A percentile compares a stretch with the other conserved stretches of the same genome.
phyloP scores from a whole-genome alignment of 2,888 invertebrate species.

The Agyllia agylla region DNA sequence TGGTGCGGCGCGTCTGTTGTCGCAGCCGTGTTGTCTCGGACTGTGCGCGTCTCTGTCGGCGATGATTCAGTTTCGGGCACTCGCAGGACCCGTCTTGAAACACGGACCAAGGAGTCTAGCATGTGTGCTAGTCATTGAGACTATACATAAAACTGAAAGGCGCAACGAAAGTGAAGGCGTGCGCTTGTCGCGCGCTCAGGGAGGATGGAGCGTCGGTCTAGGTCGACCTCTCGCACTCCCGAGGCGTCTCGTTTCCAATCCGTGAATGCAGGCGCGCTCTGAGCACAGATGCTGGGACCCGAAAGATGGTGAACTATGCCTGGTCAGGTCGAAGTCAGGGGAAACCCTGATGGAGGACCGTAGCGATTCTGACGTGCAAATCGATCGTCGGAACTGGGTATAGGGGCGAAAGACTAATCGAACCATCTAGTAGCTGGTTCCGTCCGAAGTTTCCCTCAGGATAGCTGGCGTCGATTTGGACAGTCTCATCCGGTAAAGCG shows the following conservation, averaged over 20 bases:
- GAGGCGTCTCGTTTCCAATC: slow-evolving; percentile 89
- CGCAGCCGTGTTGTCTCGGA: slow-evolving; percentile 82
- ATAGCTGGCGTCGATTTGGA: slow-evolving; percentile 90
- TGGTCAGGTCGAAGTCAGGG: not conserved
- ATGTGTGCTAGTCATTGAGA: slow-evolving; percentile 94
- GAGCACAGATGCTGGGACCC: slow-evolving; percentile 92
- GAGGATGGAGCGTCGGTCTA: slow-evolving; percentile 86
- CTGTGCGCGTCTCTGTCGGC: slow-evolving; percentile 83
- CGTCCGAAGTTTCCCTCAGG: slow-evolving; percentile 96
- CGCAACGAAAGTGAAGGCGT: slow-evolving; percentile 93
- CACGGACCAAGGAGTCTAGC: slow-evolving; percentile 85
- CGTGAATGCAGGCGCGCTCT: slow-evolving; percentile 87
- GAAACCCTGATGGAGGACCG: slow-evolving; percentile 92
- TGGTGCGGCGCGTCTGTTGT: slow-evolving; percentile 80
- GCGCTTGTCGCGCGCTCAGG: slow-evolving; percentile 82
- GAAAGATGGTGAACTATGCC: slow-evolving; percentile 7
- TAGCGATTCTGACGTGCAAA: slow-evolving; percentile 96
- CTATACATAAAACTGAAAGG: slow-evolving; percentile 89
- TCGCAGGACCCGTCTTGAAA: slow-evolving; percentile 94
- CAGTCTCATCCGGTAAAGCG: slow-evolving; percentile 95
- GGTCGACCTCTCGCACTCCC: slow-evolving; percentile 89
- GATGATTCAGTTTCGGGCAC: slow-evolving; percentile 82
- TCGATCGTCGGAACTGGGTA: slow-evolving; percentile 96
- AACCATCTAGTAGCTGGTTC: slow-evolving; percentile 97
- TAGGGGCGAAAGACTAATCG: slow-evolving; percentile 95